Evolutionary conservation across 2,888 invertebrate genomes (phyloP), one percentile per base, ranked within the genome.

Genomic region (Eristalinus aeneus): DNA sequence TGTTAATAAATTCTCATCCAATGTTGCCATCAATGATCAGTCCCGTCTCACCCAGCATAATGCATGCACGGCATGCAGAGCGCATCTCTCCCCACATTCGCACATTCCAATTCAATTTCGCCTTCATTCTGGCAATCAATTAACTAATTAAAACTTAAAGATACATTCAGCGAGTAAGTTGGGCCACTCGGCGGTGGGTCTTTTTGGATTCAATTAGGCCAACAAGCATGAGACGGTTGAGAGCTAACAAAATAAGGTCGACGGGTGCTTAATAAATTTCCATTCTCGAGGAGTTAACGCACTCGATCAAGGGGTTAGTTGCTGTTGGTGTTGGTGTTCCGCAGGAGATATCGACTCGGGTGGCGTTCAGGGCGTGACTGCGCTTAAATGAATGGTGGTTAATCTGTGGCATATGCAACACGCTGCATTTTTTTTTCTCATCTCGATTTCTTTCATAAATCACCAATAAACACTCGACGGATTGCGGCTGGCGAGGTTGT

Each of bases 291-390:
- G 68, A 81, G 85, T 36, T 73, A 81, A 81, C 63, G 76, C 85
- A 80, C 81, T 76, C 72, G 54, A 85, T 84, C 69, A 79, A 74
- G 54, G 83, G 83, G 83, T 84, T 79, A 79, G 83, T 74, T 68
- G 73, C 32, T 36, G 27, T 27, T n/a, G 61, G 20, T 63, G 32
- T 2, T 63, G 61, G 34, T n/a, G 34, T 3, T 8, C 2, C 22
- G 22, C 22, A 46, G 46, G n/a, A 2, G 46, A n/a, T n/a, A n/a
- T n/a, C n/a, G n/a, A n/a, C n/a, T 53, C 53, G n/a, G 53, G 1
- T 53, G 53, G 53, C 12, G 53, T n/a, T 53, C 34, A 9, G 34
- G 34, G 34, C 34, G 9, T 1, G 10, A 10, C 34, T 10, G 34
- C 34, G 9, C 9, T 34, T 34, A 9, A 20, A 32, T 39, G 23